These are phyloP conservation scores for Homalodisca vitripennis DNA, from an alignment of 1,140 invertebrate genomes.

Conservation along the genomic window DNA sequence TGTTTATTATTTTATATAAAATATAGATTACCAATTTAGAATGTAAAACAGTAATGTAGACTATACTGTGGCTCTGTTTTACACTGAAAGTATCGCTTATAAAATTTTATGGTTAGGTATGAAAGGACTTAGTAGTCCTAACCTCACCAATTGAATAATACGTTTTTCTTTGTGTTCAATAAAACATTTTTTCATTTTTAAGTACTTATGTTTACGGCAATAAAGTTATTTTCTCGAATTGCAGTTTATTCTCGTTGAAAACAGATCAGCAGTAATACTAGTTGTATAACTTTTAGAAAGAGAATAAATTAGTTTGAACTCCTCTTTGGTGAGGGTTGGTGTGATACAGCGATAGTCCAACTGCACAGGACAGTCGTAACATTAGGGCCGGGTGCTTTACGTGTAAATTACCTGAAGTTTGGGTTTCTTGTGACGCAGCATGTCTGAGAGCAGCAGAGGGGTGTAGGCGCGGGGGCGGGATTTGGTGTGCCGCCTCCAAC, in stretches of 20 bases:
- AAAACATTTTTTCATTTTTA: too few relatives aligned
- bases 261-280: neutral
- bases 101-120: too few relatives aligned
- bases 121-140: too few relatives aligned
- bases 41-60: too few relatives aligned
- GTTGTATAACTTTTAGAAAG: neutral
- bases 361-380: neutral
- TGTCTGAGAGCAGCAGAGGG: conserved; percentile 10
- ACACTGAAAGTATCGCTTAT: too few relatives aligned
- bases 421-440: conserved; percentile 28
- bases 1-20: too few relatives aligned
- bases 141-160: too few relatives aligned
- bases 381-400: neutral
- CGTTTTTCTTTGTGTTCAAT: too few relatives aligned
- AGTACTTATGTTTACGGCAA: too few relatives aligned
- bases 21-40: too few relatives aligned
- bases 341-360: neutral
- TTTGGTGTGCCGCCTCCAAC: neutral
- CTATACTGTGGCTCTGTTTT: too few relatives aligned
- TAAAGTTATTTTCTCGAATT: neutral
- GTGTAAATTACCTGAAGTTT: conserved; percentile 26
- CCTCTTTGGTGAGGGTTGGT: neutral
- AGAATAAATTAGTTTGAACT: too few relatives aligned
- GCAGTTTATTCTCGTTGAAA: neutral
- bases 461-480: neutral